Evolutionary conservation across 2,888 invertebrate genomes (phyloP).

Genomic region (Orchesella flavescens): DNA sequence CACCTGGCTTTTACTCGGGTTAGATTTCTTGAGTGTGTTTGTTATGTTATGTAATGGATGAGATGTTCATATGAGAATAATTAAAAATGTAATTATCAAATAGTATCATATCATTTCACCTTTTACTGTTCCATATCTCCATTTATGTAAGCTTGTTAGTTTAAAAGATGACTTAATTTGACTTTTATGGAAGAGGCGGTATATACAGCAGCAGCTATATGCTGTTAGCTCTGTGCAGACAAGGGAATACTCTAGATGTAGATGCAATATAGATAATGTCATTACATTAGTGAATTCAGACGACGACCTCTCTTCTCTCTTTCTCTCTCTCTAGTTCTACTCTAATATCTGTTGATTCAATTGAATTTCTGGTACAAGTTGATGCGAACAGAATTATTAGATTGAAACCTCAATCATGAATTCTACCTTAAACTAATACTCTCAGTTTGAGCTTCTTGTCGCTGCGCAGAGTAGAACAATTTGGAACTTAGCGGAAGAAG

Average conservation of each 20-base stretch:
- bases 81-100: slow-evolving; percentile 49
- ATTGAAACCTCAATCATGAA: too few species aligned
- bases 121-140: slow-evolving; percentile 28
- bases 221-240: neutral
- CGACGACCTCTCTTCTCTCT: too few species aligned
- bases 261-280: neutral
- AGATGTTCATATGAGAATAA: slow-evolving; percentile 11
- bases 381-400: too few species aligned
- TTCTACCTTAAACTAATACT: too few species aligned
- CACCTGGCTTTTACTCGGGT: slow-evolving; percentile 32
- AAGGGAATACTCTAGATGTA: neutral
- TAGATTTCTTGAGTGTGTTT: neutral
- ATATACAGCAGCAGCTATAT: too few species aligned
- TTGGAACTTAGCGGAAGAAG: too few species aligned
- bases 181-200: slow-evolving; percentile 9
- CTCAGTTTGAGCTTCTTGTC: too few species aligned
- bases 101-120: neutral
- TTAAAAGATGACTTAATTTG: slow-evolving; percentile 37
- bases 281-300: neutral
- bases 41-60: neutral
- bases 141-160: slow-evolving; percentile 22
- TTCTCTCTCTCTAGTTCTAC: too few species aligned
- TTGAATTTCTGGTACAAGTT: too few species aligned
- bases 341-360: too few species aligned
- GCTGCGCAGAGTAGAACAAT: too few species aligned